A percentile compares a stretch with the other conserved stretches of the same genome.
These are phyloP conservation scores for Drosophila austrosaltans DNA, from an alignment of 2,888 invertebrate genomes.

Conservation along the genomic window DNA sequence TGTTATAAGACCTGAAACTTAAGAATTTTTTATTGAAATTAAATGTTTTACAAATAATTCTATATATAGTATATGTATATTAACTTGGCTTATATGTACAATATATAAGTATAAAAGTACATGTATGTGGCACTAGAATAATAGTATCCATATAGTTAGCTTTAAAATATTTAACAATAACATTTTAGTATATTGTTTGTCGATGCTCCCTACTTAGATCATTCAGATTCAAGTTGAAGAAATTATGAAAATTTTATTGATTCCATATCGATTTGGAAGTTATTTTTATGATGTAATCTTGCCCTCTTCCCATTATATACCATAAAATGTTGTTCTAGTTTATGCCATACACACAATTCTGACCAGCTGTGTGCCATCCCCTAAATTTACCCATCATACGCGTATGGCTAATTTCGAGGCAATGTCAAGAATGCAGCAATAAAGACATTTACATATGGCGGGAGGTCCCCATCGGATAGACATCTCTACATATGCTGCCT, in stretches of 20 bases:
- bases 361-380: constrained; percentile 16
- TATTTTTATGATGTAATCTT: constrained; percentile 1
- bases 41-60: no score
- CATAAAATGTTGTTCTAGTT: background rate
- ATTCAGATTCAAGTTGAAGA: background rate
- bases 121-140: no score
- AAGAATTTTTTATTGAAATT: no score
- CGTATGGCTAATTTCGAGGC: constrained; percentile 18
- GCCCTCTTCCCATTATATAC: background rate
- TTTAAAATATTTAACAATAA: no score
- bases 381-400: constrained; percentile 13
- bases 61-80: no score
- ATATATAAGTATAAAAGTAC: no score
- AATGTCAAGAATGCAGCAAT: constrained; percentile 44
- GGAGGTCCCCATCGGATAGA: constrained; percentile 12
- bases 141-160: no score
- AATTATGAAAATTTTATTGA: background rate
- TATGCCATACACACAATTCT: background rate
- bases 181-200: no score
- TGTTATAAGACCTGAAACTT: no score
- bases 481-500: constrained; percentile 45
- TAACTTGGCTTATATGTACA: no score
- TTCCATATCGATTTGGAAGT: background rate
- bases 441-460: constrained; percentile 49
- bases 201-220: no score